Evolutionary conservation across 1,140 invertebrate genomes (phyloP).

Genomic region (Bathynomus jamesi): DNA sequence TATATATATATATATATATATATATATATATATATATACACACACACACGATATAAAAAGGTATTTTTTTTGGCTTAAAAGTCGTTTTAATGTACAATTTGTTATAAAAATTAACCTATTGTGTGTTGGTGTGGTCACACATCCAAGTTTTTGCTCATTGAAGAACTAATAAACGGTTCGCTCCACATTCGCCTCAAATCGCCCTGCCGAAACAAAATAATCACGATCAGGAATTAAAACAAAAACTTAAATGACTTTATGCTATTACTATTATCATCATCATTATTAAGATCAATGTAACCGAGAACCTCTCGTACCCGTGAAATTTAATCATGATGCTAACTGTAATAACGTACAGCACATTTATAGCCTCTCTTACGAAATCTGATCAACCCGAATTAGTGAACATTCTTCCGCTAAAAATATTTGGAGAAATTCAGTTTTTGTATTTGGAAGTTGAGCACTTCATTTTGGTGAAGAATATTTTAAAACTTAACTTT

Average conservation of each 20-base stretch:
- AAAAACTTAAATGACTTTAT: background rate
- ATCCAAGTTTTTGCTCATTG: conserved; percentile 63
- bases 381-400: background rate
- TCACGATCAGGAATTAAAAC: background rate
- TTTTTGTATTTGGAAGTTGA: too few species aligned
- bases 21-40: conserved; percentile 8
- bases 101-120: conserved; percentile 15
- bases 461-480: too few species aligned
- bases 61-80: conserved; percentile 2
- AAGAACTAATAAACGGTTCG: conserved; percentile 83
- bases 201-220: conserved; percentile 56
- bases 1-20: background rate
- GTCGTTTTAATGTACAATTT: background rate
- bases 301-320: background rate
- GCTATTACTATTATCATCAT: background rate
- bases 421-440: too few species aligned
- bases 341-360: background rate
- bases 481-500: too few species aligned
- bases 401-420: too few species aligned
- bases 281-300: background rate
- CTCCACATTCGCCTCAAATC: conserved; percentile 95
- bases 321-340: background rate
- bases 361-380: background rate
- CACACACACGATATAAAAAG: conserved; percentile 2
- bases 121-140: conserved; percentile 47